Evolutionary conservation across 2,888 invertebrate genomes (phyloP).

Genomic region (Tryphoninae sp.): DNA sequence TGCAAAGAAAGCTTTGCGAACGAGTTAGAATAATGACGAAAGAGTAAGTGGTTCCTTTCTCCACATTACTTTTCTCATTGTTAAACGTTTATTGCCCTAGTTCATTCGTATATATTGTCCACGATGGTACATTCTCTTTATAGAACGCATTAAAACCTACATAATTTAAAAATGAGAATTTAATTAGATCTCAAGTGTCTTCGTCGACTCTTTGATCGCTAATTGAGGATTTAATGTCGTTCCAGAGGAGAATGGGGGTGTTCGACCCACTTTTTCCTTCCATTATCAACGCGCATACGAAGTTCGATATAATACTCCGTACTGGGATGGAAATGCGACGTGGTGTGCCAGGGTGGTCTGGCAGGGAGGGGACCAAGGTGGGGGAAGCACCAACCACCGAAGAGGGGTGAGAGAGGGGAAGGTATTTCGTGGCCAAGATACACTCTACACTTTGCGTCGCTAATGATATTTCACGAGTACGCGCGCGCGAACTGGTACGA

Average conservation of each 20-base stretch:
- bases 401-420: neutral
- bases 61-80: no score
- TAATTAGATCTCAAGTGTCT: no score
- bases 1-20: no score
- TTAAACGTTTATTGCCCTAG: no score
- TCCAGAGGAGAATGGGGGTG: neutral
- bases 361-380: neutral
- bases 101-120: no score
- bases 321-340: no score
- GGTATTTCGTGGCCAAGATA: conserved; percentile 52
- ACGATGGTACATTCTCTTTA: no score
- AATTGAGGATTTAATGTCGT: conserved; percentile 4
- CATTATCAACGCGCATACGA: neutral
- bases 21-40: no score
- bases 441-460: conserved; percentile 54
- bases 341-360: no score
- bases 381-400: neutral
- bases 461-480: conserved; percentile 61
- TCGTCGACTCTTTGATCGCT: neutral
- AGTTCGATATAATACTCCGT: neutral
- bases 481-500: conserved; percentile 47
- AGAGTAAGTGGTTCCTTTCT: no score
- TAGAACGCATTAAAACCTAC: no score
- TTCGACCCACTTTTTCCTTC: neutral
- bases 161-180: no score